phyloP scores from a whole-genome alignment of 2,113 vertebrate species.

The Hydropotes inermis region DNA sequence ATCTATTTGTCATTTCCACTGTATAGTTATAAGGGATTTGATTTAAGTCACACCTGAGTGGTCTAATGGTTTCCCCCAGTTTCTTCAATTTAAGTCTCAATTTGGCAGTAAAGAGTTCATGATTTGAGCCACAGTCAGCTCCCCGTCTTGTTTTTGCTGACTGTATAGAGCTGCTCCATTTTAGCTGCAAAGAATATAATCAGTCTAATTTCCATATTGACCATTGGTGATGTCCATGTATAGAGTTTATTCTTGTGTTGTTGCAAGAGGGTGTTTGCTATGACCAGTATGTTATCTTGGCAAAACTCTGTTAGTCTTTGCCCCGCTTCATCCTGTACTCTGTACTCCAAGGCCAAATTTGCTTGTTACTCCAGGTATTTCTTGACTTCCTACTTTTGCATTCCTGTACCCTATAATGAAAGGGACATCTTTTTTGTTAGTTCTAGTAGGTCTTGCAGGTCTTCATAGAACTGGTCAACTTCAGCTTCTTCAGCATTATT shows the following conservation, averaged over 20 bases:
- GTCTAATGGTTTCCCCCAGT: not conserved
- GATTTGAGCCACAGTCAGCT: not conserved
- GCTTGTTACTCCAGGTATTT: not conserved
- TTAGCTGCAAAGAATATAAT: not conserved
- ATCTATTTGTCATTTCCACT: not conserved
- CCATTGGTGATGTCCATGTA: not conserved
- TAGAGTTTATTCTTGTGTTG: not conserved
- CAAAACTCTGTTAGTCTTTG: not conserved
- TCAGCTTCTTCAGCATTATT: not conserved
- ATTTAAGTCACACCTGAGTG: not conserved
- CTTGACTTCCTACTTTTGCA: not conserved
- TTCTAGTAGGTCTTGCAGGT: not conserved
- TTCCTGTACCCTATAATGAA: not conserved
- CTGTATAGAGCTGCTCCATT: not conserved
- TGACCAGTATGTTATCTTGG: not conserved
- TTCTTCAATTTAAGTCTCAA: not conserved
- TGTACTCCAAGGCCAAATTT: not conserved
- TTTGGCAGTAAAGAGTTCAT: not conserved
- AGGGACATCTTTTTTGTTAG: not conserved
- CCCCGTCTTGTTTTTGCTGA: not conserved
- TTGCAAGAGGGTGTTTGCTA: not conserved
- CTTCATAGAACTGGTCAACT: not conserved
- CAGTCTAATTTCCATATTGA: not conserved
- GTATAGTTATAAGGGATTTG: not conserved
- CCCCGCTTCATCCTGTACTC: not conserved